A percentile compares a stretch with the other conserved stretches of the same genome.
Evolutionary conservation across 2,797 vertebrate genomes (phyloP).

Genomic region (Sphaeramia orbicularis): DNA sequence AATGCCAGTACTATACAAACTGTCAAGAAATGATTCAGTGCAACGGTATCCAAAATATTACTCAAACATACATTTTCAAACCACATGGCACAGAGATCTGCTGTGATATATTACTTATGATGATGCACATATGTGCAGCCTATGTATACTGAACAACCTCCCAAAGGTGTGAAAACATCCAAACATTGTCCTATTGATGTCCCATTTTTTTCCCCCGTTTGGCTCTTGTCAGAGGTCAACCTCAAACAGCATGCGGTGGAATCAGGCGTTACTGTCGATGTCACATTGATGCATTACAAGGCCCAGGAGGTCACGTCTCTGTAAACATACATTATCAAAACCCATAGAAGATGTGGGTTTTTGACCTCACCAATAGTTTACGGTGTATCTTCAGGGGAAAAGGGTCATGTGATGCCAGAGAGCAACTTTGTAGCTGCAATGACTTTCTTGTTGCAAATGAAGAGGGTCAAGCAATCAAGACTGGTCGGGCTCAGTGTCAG

Average conservation of each 20-base stretch:
- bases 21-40: slow-evolving; percentile 69
- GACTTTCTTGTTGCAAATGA: slow-evolving; percentile 90
- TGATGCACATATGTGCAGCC: slow-evolving; percentile 74
- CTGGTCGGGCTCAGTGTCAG: slow-evolving; percentile 88
- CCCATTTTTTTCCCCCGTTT: slow-evolving; percentile 81
- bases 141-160: slow-evolving; percentile 61
- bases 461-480: slow-evolving; percentile 95
- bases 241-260: slow-evolving; percentile 86
- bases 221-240: slow-evolving; percentile 89
- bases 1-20: slow-evolving; percentile 52
- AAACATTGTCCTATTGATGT: slow-evolving; percentile 86
- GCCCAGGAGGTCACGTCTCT: slow-evolving; percentile 96
- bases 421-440: slow-evolving; percentile 81
- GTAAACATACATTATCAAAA: slow-evolving; percentile 99
- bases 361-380: slow-evolving; percentile 89
- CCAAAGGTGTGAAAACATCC: slow-evolving; percentile 74
- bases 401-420: slow-evolving; percentile 69
- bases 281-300: slow-evolving; percentile 98
- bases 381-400: slow-evolving; percentile 82
- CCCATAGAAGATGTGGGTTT: slow-evolving; percentile 94
- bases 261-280: slow-evolving; percentile 95
- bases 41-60: slow-evolving; percentile 57
- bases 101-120: slow-evolving; percentile 64
- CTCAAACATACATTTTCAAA: slow-evolving; percentile 61
- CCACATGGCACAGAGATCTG: slow-evolving; percentile 33